Conservation (phyloP, 2,797 vertebrate species). For the Rhinoraja longicauda region DNA sequence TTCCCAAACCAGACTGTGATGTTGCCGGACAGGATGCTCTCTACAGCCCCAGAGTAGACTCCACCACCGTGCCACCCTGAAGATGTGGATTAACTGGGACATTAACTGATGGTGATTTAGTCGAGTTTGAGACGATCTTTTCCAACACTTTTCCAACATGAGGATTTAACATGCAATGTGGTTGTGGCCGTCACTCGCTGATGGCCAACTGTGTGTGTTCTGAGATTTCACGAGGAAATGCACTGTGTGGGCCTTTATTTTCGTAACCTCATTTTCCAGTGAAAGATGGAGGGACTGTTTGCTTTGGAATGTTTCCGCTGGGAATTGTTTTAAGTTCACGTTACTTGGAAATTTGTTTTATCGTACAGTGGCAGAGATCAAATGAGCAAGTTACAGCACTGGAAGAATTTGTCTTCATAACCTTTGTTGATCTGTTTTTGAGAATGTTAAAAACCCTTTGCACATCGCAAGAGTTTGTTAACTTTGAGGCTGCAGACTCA, state of each 20-base stretch:
- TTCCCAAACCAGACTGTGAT: too few species aligned
- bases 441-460: neutral
- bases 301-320: neutral
- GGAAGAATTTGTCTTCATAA: slow-evolving; percentile 18
- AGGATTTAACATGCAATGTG: neutral
- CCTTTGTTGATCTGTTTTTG: neutral
- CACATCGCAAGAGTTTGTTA: too few species aligned
- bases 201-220: neutral
- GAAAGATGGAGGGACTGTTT: neutral
- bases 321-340: neutral
- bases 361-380: slow-evolving; percentile 9
- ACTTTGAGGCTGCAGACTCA: neutral
- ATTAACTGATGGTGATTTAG: neutral
- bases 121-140: neutral
- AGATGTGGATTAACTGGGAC: neutral
- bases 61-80: too few species aligned
- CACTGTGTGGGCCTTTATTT: neutral
- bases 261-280: slow-evolving; percentile 17
- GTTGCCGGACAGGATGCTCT: too few species aligned
- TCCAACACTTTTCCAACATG: neutral
- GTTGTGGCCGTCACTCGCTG: neutral
- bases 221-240: neutral
- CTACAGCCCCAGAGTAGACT: too few species aligned
- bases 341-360: slow-evolving; percentile 3
- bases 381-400: neutral